phyloP scores from a whole-genome alignment of 2,797 vertebrate genomes.

The Catostomus latipinnis region DNA sequence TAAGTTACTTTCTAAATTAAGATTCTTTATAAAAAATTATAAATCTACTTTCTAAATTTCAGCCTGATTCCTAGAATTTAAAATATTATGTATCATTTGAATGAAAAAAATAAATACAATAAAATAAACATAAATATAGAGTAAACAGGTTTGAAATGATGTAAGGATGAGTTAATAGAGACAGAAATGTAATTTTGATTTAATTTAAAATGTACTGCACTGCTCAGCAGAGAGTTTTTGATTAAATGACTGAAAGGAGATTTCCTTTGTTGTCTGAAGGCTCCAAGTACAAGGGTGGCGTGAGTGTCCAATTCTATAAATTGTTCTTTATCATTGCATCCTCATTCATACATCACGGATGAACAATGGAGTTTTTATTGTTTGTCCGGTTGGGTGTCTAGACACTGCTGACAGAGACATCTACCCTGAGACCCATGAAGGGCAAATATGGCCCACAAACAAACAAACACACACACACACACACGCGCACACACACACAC shows the following conservation, averaged over 20 bases:
- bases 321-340: conserved; percentile 14
- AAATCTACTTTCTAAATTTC: no score
- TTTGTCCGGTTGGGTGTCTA: conserved; percentile 9
- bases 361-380: conserved; percentile 21
- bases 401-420: conserved; percentile 12
- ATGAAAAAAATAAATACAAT: no score
- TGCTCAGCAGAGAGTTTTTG: no score
- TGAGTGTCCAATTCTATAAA: conserved; percentile 21
- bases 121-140: no score
- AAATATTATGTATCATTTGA: no score
- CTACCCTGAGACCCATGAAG: conserved; percentile 19
- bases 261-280: conserved; percentile 17
- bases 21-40: no score
- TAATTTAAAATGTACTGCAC: no score
- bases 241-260: neutral
- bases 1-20: no score
- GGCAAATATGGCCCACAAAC: conserved; percentile 18
- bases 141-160: no score
- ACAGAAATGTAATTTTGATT: no score
- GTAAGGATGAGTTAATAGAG: no score
- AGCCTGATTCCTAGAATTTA: no score
- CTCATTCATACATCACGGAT: neutral
- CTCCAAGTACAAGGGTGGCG: neutral
- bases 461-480: conserved; percentile 16
- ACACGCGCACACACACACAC: neutral